These are phyloP conservation scores for Bufo gargarizans DNA, from an alignment of 2,113 vertebrate species.

Conservation along the genomic window DNA sequence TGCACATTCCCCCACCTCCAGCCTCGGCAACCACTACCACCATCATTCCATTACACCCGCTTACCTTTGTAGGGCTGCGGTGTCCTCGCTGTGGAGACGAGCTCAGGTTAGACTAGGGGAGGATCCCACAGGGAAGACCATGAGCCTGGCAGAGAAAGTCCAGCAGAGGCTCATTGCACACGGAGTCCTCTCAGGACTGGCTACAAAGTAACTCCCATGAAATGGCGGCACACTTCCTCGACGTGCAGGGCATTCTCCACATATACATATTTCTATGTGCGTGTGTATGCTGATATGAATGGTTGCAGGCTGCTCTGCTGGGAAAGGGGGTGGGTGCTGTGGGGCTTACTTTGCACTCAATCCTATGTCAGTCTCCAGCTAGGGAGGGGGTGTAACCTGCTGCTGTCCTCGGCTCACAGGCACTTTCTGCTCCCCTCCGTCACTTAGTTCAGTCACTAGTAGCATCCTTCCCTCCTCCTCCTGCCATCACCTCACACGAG, in stretches of 20 bases:
- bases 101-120: conserved; percentile 62
- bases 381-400: conserved; percentile 60
- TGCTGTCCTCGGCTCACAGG: conserved; percentile 52
- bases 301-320: conserved; percentile 34
- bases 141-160: conserved; percentile 69
- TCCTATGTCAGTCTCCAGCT: conserved; percentile 50
- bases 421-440: conserved; percentile 33
- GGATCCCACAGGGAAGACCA: conserved; percentile 73
- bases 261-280: conserved; percentile 53
- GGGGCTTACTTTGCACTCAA: conserved; percentile 51
- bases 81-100: conserved; percentile 62
- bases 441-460: conserved; percentile 47
- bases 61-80: conserved; percentile 34
- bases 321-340: conserved; percentile 48
- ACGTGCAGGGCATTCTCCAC: conserved; percentile 65
- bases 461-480: conserved; percentile 41
- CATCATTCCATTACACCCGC: conserved; percentile 5
- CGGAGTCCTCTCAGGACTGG: conserved; percentile 66
- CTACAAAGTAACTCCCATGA: conserved; percentile 75
- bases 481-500: conserved; percentile 67
- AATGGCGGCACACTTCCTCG: conserved; percentile 73
- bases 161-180: conserved; percentile 68
- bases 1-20: conserved; percentile 63
- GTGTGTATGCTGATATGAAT: conserved; percentile 42
- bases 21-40: conserved; percentile 21